phyloP scores from a whole-genome alignment of 2,113 vertebrate species.

The Larimichthys polyactis region DNA sequence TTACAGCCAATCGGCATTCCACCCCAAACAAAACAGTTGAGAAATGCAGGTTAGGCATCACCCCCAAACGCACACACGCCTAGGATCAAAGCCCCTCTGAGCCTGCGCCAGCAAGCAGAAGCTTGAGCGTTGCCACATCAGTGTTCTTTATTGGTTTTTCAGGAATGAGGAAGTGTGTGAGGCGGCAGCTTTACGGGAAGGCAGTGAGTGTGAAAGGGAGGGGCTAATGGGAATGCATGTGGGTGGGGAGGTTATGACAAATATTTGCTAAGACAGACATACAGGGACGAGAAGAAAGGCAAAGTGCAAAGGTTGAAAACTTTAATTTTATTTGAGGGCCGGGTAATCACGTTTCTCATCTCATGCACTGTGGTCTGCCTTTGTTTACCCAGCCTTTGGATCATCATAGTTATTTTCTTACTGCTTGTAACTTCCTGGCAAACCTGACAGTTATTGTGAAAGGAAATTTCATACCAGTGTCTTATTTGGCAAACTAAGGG shows the following conservation, averaged over 20 bases:
- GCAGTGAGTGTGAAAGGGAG: conserved; percentile 59
- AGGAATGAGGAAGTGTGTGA: conserved; percentile 82
- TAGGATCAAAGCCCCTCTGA: not conserved
- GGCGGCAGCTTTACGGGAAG: conserved; percentile 80
- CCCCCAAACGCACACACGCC: not conserved
- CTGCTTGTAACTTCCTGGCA: conserved; percentile 56
- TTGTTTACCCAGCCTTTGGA: not conserved
- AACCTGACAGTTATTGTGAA: conserved; percentile 54
- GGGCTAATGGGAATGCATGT: conserved; percentile 69
- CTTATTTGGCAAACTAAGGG: conserved; percentile 25
- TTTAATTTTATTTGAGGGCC: conserved; percentile 61
- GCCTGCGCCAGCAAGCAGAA: conserved; percentile 56
- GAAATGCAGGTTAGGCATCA: conserved; percentile 1
- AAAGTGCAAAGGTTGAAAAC: conserved; percentile 65
- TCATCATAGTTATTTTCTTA: conserved; percentile 29
- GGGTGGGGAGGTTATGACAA: conserved; percentile 72
- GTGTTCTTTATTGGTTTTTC: conserved; percentile 72
- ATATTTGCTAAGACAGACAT: conserved; percentile 73
- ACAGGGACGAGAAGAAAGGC: conserved; percentile 35
- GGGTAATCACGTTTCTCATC: conserved; percentile 49
- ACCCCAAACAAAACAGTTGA: not conserved
- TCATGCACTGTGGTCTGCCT: conserved; percentile 15
- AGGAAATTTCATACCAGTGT: conserved; percentile 27
- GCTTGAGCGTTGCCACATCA: conserved; percentile 74
- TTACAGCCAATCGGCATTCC: conserved; percentile 2